These are phyloP conservation scores for Thera britannica DNA, from an alignment of 2,888 invertebrate species.

Conservation along the genomic window DNA sequence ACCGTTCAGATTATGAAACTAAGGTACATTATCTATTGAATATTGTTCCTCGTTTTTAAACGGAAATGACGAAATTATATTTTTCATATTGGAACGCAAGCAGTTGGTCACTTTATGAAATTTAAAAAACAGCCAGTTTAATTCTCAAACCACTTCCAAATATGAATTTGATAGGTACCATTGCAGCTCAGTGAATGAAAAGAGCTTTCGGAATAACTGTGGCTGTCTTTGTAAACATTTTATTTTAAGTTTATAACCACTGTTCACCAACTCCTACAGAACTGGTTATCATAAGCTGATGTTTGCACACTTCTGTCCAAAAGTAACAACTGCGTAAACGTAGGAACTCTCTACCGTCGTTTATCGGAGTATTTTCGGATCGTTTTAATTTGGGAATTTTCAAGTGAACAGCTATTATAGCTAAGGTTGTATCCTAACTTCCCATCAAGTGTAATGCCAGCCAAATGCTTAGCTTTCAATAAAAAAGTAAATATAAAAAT, in stretches of 20 bases:
- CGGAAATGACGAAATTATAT: neutral
- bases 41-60: neutral
- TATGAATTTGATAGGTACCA: constrained; percentile 16
- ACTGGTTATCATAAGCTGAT: neutral
- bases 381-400: too few species aligned
- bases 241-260: constrained; percentile 6
- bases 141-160: constrained; percentile 18
- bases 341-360: neutral
- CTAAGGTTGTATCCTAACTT: too few species aligned
- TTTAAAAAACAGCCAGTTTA: constrained; percentile 1
- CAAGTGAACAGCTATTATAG: too few species aligned
- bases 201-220: constrained; percentile 33
- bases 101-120: constrained; percentile 4
- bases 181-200: constrained; percentile 13
- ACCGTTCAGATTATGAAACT: too few species aligned
- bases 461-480: too few species aligned
- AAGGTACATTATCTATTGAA: too few species aligned
- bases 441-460: too few species aligned
- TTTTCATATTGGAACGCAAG: neutral
- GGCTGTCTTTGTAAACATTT: constrained; percentile 31
- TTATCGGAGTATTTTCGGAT: too few species aligned
- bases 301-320: neutral
- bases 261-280: constrained; percentile 1
- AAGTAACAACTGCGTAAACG: neutral
- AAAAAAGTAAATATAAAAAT: too few species aligned